Base-by-base conservation (phyloP, 2,797 vertebrate genomes). In the Galaxias olidus region DNA sequence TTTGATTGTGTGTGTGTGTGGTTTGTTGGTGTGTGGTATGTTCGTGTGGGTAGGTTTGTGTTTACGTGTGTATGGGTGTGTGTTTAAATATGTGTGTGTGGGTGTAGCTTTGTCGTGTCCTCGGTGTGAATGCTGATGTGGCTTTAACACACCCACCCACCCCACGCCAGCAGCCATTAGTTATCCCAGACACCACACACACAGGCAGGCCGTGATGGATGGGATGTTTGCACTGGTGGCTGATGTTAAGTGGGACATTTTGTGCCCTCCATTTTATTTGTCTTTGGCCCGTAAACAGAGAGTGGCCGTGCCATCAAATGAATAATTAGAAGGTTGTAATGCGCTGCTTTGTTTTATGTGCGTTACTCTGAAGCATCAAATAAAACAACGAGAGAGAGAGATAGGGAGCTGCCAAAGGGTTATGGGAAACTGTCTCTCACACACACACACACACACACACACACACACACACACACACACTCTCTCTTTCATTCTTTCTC, bases 261-360 rank as follows among this genome's bases (percentile, higher is more conserved):
- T 66, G 72, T 75, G 74, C 74, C 73, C 77, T 80, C 65, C 59
- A 51, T 80, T 84, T 85, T 76, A 80, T 80, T 81, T 42, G 64
- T 78, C 73, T 71, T 82, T 83, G 71, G 74, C 76, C 77, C 66
- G 66, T 82, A 79, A 84, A 86, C 73, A 66, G 63, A 68, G 64
- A 73, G 76, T 76, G 71, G 54, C 59, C 60, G 57, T 45, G 77
- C 68, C 68, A 75, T 73, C 60, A 80, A 82, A 82, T 80, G 79
- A 84, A 72, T 75, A 86, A 84, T 87, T 84, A 86, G 77, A 70
- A 66, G 53, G 69, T 72, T 58, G 62, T 74, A 80, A 84, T 84
- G 79, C 65, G 60, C 55, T 15, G 59, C 61, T 80, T 80, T 71
- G 63, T 79, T 80, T 73, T 71, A 78, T 82, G 80, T 78, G 73